Evolutionary conservation across 2,888 invertebrate genomes (phyloP), one percentile per base, ranked within the genome.

Genomic region (Crocallis elinguaria): DNA sequence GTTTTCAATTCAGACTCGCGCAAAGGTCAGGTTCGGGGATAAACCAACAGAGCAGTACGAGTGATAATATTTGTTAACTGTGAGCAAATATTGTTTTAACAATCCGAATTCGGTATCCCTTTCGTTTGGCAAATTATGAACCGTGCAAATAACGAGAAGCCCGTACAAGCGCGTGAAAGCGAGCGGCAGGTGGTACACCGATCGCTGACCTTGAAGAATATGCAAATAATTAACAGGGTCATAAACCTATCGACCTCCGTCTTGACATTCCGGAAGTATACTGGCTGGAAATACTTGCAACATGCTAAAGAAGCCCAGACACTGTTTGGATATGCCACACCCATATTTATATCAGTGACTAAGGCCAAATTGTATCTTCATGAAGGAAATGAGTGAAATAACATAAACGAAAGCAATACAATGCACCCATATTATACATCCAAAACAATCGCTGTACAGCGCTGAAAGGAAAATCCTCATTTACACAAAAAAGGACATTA

Each of bases 161-260:
- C 46, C 37, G 45, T 41, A 39, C 39, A 39, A 17, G 29, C 41
- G 52, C 43, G 66, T 66, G 70, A 62, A 64, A 64, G 61, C 61
- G 60, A 37, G 49, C 62, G 69, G 77, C 85, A 84, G 84, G 82
- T 83, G 83, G 65, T 66, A 66, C 57, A 48, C 41, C 71, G n/a
- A n/a, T n/a, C n/a, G n/a, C n/a, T n/a, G 84, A 80, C 86, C 85
- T 85, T 85, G 81, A n/a, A n/a, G n/a, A 17, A 64, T 72, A 79
- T 82, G 79, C 79, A 78, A 82, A 82, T 80, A 79, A 66, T 70
- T 70, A 64, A 66, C 62, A 71, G 73, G 82, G 82, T 82, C 81
- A 81, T 76, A 73, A 67, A 79, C 83, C 82, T 71, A 73, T 52
- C 68, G 68, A 62, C 67, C 67, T 59, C 58, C 48, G 67, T 52